Base-by-base conservation (phyloP, 2,888 invertebrate genomes). In the Epistrophella euchroma region DNA sequence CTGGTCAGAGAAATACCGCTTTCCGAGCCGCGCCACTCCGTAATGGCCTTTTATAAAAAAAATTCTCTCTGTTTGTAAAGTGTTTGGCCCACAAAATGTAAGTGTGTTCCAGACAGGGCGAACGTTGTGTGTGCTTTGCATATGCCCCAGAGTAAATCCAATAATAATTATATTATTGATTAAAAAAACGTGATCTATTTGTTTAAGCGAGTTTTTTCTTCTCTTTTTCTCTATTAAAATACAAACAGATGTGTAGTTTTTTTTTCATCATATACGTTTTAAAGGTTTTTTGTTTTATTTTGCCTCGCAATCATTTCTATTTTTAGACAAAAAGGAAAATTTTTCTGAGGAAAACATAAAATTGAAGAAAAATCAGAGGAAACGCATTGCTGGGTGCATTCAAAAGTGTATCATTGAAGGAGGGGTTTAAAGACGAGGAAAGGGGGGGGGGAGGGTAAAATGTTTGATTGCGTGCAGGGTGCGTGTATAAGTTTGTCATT, bases 131-230 rank as follows among this genome's bases (percentile, higher is more conserved):
- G 37, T 47, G 47, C 50, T 52, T 64, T 58, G 47, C 37, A 50
- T 71, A n/a, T 58, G n/a, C 72, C 52, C 25, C 52, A 50, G 40
- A 40, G 73, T 75, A 75, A 75, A 28, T 72, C 52, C 72, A 77
- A 77, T 80, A 71, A 71, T 81, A 82, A 82, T 68, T 25, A 68
- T 40, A 58, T 86, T 74, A 86, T 86, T 81, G 81, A 81, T 81
- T n/a, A n/a, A 77, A 77, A 86, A 86, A 86, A 86, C 82, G 86
- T 86, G 86, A 86, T 82, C 82, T 86, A 82, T 86, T 86, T 86
- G 86, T 82, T 86, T 82, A 86, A 86, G 82, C 77, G 86, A 78
- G 73, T 86, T 82, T 81, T 76, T 62, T 62, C 25, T 43, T 25
- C 37, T 68, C 35, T 15, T 37, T 50, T 37, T 50, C n/a, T 68